Evolutionary conservation across 1,140 invertebrate genomes (phyloP).

Genomic region (Varroa destructor): DNA sequence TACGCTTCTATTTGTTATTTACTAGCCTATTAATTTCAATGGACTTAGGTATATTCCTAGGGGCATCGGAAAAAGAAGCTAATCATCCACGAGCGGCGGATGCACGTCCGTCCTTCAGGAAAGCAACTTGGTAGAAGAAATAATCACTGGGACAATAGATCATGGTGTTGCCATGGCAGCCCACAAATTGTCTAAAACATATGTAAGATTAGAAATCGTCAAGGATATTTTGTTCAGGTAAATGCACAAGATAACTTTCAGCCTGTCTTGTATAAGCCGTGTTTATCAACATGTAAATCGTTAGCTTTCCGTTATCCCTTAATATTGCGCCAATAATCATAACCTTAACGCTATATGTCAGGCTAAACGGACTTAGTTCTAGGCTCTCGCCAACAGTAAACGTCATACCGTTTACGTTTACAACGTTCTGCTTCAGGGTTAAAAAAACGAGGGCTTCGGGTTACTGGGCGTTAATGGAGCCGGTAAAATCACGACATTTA

Average conservation of each 20-base stretch:
- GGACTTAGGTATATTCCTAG: too few species aligned
- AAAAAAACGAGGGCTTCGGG: slow-evolving; percentile 74
- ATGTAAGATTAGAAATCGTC: background rate
- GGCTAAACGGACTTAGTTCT: too few species aligned
- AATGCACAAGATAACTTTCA: too few species aligned
- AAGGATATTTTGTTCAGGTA: slow-evolving; percentile 12
- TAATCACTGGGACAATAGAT: background rate
- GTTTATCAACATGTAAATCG: too few species aligned
- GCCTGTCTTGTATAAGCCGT: too few species aligned
- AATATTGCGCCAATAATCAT: too few species aligned
- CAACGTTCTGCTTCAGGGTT: slow-evolving; percentile 50
- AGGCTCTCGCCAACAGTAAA: too few species aligned
- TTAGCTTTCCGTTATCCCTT: too few species aligned
- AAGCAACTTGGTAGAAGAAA: background rate
- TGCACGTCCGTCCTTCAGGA: background rate
- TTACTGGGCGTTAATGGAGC: slow-evolving; percentile 76
- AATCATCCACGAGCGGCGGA: too few species aligned
- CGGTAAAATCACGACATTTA: slow-evolving; percentile 51
- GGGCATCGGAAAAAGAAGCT: too few species aligned
- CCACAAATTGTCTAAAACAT: slow-evolving; percentile 3
- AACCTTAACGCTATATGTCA: background rate
- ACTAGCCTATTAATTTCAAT: background rate
- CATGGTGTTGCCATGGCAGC: slow-evolving; percentile 9
- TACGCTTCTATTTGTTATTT: too few species aligned
- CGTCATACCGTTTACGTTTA: too few species aligned